A percentile compares a stretch with the other conserved stretches of the same genome.
These are phyloP conservation scores for Coregonus clupeaformis DNA, from an alignment of 2,113 vertebrate genomes.

Conservation along the genomic window DNA sequence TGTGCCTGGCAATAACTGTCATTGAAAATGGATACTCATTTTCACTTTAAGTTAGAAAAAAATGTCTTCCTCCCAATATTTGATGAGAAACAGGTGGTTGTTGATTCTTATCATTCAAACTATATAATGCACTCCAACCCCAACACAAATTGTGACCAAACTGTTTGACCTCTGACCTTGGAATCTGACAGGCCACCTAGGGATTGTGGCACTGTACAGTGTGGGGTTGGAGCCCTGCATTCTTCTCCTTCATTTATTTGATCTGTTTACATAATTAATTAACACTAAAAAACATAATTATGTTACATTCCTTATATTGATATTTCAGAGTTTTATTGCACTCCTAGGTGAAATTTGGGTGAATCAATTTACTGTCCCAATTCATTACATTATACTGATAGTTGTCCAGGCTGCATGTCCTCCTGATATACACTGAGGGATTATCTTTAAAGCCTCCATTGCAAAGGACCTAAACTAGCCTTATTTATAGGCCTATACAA, in stretches of 20 bases:
- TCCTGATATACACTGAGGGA: background rate
- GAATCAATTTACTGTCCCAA: background rate
- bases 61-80: constrained; percentile 72
- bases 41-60: constrained; percentile 36
- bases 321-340: background rate
- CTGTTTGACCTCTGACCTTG: constrained; percentile 59
- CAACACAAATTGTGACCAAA: constrained; percentile 44
- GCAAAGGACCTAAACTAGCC: too few relatives aligned
- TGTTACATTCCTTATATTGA: background rate
- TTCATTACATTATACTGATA: background rate
- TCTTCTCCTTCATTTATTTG: constrained; percentile 45
- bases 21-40: constrained; percentile 26
- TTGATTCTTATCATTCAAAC: constrained; percentile 32
- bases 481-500: too few relatives aligned
- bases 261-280: constrained; percentile 56
- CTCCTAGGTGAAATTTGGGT: background rate
- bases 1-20: constrained; percentile 4
- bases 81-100: constrained; percentile 56
- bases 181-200: constrained; percentile 49
- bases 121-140: constrained; percentile 35
- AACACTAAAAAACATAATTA: constrained; percentile 35
- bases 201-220: constrained; percentile 45
- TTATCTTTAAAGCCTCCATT: too few relatives aligned
- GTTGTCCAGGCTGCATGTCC: background rate
- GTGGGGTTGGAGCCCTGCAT: constrained; percentile 31